Evolutionary conservation across 2,797 vertebrate genomes (phyloP).

Genomic region (Balearica regulorum): DNA sequence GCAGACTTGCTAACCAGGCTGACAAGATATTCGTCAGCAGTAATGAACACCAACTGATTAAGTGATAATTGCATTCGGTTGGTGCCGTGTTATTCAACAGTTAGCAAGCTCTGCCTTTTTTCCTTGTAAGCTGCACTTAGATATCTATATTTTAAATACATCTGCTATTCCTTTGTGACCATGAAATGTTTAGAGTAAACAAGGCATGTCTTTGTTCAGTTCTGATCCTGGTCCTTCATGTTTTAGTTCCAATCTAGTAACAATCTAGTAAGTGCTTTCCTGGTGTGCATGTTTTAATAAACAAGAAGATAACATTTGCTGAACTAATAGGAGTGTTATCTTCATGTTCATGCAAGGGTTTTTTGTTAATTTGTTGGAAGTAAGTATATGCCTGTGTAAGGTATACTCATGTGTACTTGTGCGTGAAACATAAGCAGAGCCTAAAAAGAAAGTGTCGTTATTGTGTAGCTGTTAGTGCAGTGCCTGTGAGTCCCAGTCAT

Average conservation of each 20-base stretch:
- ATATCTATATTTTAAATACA: background rate
- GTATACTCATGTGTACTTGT: background rate
- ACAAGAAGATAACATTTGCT: background rate
- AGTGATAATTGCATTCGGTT: constrained; percentile 30
- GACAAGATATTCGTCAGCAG: constrained; percentile 47
- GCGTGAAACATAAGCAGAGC: background rate
- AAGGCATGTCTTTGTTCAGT: background rate
- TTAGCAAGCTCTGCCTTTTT: background rate
- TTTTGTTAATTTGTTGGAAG: background rate
- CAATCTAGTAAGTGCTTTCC: constrained; percentile 1
- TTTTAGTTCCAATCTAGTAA: constrained; percentile 26
- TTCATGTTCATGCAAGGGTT: background rate
- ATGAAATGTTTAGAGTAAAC: background rate
- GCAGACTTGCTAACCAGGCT: constrained; percentile 50
- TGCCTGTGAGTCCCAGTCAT: background rate
- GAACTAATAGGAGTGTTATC: background rate
- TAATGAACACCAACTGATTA: background rate
- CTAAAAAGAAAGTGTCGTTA: background rate
- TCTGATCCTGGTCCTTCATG: background rate
- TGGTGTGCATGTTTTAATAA: background rate
- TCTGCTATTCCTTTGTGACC: background rate
- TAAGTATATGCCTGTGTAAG: background rate
- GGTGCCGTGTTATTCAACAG: background rate
- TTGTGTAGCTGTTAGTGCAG: background rate
- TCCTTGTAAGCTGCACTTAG: background rate